Evolutionary conservation across 2,113 vertebrate genomes (phyloP).

Genomic region (Ceyx margarethae): DNA sequence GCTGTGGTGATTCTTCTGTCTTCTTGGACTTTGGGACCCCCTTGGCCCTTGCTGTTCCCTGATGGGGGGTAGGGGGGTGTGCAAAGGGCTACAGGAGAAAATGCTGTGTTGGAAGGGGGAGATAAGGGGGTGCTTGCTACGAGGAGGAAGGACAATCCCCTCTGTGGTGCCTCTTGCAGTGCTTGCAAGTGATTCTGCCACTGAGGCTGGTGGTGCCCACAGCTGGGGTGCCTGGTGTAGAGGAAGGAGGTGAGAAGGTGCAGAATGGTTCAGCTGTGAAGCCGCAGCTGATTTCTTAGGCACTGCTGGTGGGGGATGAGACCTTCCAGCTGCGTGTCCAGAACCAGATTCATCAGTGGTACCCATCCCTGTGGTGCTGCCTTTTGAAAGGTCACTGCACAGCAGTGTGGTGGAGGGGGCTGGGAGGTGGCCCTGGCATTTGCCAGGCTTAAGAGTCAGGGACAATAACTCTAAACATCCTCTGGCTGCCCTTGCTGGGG

Average conservation of each 20-base stretch:
- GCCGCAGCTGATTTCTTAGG: not conserved
- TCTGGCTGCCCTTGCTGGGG: not conserved
- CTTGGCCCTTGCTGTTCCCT: not conserved
- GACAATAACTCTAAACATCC: not conserved
- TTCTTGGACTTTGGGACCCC: not conserved
- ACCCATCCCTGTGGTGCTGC: rapidly evolving
- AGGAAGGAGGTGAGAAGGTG: not conserved
- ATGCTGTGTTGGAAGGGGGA: not conserved
- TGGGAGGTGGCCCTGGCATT: not conserved
- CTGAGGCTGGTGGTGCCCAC: not conserved
- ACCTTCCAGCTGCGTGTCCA: not conserved
- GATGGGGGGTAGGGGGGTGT: not conserved
- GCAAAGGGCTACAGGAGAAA: not conserved
- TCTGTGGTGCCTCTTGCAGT: not conserved
- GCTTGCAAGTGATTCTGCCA: not conserved
- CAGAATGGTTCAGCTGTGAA: not conserved
- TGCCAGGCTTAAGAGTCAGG: not conserved
- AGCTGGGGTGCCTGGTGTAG: not conserved
- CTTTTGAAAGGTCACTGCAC: rapidly evolving
- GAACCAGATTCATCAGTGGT: not conserved
- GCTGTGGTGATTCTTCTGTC: not conserved
- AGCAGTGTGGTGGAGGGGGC: no score
- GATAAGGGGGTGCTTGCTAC: not conserved
- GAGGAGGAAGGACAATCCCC: not conserved
- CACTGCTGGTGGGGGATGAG: no score